A percentile compares a stretch with the other conserved stretches of the same genome.
Conservation (phyloP, 2,797 vertebrate genomes). For the Lateolabrax maculatus region DNA sequence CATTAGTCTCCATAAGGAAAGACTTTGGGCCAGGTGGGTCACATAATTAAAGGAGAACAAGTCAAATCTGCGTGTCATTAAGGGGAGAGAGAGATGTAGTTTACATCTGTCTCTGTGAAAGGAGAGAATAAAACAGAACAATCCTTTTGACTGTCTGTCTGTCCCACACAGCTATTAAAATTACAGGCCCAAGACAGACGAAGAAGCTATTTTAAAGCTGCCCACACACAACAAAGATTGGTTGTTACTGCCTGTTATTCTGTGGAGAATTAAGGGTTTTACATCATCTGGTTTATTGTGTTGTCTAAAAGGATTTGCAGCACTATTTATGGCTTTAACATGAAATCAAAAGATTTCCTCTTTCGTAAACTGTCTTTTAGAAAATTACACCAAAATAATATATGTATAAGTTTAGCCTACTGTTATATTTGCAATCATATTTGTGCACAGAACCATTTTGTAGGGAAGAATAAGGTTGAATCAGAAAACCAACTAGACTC, state of each 20-base stretch:
- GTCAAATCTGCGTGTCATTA: conserved; percentile 69
- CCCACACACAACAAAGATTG: conserved; percentile 71
- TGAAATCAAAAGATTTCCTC: conserved; percentile 36
- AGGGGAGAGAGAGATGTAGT: conserved; percentile 43
- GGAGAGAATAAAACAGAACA: conserved; percentile 61
- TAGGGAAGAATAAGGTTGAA: conserved; percentile 17
- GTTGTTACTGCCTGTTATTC: conserved; percentile 57
- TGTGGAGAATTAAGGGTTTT: conserved; percentile 67
- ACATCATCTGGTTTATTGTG: conserved; percentile 66
- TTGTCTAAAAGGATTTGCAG: conserved; percentile 65
- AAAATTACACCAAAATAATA: conserved; percentile 39
- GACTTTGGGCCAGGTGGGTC: conserved; percentile 72
- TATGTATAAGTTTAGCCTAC: background rate
- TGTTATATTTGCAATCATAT: conserved; percentile 11
- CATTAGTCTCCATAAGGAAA: conserved; percentile 78
- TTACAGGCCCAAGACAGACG: conserved; percentile 56
- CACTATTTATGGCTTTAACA: conserved; percentile 52
- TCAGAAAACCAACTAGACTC: conserved; percentile 2
- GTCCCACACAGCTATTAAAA: conserved; percentile 73
- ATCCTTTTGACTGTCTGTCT: conserved; percentile 53
- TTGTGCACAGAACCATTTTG: background rate
- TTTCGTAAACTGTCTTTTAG: conserved; percentile 7
- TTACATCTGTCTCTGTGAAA: conserved; percentile 31
- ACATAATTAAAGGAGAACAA: conserved; percentile 78
- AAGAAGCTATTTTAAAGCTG: conserved; percentile 71